These are phyloP conservation scores for Mactromeris polynyma DNA, from an alignment of 2,888 invertebrate species.

Conservation along the genomic window DNA sequence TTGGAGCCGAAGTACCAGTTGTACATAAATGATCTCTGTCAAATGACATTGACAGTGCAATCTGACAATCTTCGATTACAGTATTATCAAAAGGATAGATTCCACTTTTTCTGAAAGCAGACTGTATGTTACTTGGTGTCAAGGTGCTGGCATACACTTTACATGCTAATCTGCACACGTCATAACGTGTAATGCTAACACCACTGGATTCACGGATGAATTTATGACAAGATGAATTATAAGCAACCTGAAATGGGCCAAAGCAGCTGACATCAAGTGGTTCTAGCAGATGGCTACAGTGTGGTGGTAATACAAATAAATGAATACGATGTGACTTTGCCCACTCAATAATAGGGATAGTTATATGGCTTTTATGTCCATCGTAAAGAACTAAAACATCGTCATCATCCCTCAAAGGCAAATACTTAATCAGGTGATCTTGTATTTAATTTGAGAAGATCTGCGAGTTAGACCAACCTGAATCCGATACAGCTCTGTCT, in stretches of 20 bases:
- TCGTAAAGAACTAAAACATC: conserved; percentile 56
- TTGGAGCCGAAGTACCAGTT: too few species aligned
- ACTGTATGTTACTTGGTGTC: too few species aligned
- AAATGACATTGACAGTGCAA: too few species aligned
- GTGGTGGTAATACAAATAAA: too few species aligned
- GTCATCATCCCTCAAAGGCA: conserved; percentile 21
- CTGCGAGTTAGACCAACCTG: conserved; percentile 52
- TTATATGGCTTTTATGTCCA: too few species aligned
- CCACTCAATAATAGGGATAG: too few species aligned
- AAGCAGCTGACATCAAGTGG: too few species aligned
- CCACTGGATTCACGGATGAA: conserved; percentile 39
- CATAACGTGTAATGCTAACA: conserved; percentile 29
- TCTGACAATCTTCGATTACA: background rate
- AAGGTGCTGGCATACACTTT: conserved; percentile 43
- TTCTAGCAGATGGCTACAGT: too few species aligned
- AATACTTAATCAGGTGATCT: conserved; percentile 47
- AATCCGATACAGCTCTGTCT: conserved; percentile 22
- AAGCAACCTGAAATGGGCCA: too few species aligned
- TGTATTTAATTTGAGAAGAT: conserved; percentile 45
- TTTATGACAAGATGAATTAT: too few species aligned
- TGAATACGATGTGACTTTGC: too few species aligned
- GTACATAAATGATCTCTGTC: too few species aligned
- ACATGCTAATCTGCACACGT: conserved; percentile 49
- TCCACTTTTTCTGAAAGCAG: conserved; percentile 42
- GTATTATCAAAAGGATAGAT: conserved; percentile 32